Conservation (phyloP, 2,888 invertebrate species). For the Pedicia rivosa region DNA sequence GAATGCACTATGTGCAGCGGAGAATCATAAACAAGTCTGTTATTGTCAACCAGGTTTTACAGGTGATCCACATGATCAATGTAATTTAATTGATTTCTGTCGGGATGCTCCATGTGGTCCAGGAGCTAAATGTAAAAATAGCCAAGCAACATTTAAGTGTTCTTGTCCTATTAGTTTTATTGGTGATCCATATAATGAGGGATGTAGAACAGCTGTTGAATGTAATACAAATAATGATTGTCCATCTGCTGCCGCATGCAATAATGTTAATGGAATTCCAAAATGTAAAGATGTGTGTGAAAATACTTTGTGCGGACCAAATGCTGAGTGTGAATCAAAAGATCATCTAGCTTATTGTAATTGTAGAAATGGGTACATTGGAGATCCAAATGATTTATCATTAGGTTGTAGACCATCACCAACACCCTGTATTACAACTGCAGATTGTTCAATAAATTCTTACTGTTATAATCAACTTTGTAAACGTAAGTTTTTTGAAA, state of each 20-base stretch:
- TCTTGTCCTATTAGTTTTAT: conserved; percentile 61
- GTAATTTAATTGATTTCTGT: conserved; percentile 64
- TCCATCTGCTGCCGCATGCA: conserved; percentile 62
- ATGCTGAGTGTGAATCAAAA: conserved; percentile 64
- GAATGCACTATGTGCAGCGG: conserved; percentile 72
- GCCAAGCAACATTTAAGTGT: conserved; percentile 65
- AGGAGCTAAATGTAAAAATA: conserved; percentile 64
- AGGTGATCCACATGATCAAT: conserved; percentile 57
- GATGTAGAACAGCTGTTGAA: conserved; percentile 67
- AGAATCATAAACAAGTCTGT: conserved; percentile 61
- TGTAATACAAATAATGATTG: conserved; percentile 67
- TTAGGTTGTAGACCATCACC: conserved; percentile 62
- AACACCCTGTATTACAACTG: conserved; percentile 49
- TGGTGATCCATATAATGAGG: conserved; percentile 72
- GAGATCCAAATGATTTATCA: conserved; percentile 50
- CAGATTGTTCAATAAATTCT: conserved; percentile 60
- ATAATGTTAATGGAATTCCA: conserved; percentile 48
- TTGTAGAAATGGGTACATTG: conserved; percentile 63
- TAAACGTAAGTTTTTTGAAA: conserved; percentile 46
- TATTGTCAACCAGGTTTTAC: conserved; percentile 81
- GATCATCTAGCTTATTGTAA: conserved; percentile 64
- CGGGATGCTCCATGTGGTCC: conserved; percentile 61
- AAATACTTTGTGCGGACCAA: conserved; percentile 58
- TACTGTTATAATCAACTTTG: conserved; percentile 70
- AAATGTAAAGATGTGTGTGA: conserved; percentile 78